Percentiles rank a stretch among this genome's conserved stretches.
phyloP scores from a whole-genome alignment of 1,140 invertebrate species.

The Chrysopa pallens region DNA sequence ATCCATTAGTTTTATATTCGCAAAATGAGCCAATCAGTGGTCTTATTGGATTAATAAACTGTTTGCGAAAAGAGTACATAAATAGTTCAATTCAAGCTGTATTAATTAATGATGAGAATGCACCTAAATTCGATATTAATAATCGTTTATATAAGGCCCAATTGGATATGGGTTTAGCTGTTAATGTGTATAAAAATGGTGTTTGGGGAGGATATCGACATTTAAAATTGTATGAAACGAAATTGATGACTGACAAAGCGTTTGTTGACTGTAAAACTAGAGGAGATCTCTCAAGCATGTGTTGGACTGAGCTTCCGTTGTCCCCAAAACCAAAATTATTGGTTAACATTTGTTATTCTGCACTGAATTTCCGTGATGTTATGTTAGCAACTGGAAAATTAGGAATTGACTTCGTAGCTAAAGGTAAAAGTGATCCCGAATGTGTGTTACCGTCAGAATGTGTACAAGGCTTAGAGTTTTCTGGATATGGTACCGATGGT shows the following conservation, averaged over 20 bases:
- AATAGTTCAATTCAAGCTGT: conserved; percentile 40
- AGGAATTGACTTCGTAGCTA: conserved; percentile 34
- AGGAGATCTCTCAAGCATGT: conserved; percentile 18
- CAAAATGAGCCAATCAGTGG: conserved; percentile 48
- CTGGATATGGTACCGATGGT: conserved; percentile 24
- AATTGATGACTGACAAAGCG: too few species aligned
- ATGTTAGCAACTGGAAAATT: conserved; percentile 62
- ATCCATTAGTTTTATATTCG: conserved; percentile 25
- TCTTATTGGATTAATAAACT: conserved; percentile 67
- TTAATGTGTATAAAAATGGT: conserved; percentile 60
- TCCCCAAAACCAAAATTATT: conserved; percentile 8
- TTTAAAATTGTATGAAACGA: conserved; percentile 5
- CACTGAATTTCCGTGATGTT: conserved; percentile 61
- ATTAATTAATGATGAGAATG: conserved; percentile 41
- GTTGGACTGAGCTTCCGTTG: conserved; percentile 21
- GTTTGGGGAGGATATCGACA: conserved; percentile 71
- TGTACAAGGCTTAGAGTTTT: conserved; percentile 55
- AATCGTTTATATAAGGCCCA: conserved; percentile 44
- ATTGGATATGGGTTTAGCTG: conserved; percentile 47
- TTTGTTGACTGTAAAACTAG: conserved; percentile 8
- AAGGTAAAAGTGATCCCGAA: conserved; percentile 34
- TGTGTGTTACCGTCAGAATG: conserved; percentile 32
- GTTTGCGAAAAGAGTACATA: conserved; percentile 46
- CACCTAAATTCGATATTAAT: conserved; percentile 42
- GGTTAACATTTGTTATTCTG: conserved; percentile 32